Evolutionary conservation across 2,113 vertebrate genomes (phyloP), one percentile per base, ranked within the genome.

Genomic region (Ursus arctos): DNA sequence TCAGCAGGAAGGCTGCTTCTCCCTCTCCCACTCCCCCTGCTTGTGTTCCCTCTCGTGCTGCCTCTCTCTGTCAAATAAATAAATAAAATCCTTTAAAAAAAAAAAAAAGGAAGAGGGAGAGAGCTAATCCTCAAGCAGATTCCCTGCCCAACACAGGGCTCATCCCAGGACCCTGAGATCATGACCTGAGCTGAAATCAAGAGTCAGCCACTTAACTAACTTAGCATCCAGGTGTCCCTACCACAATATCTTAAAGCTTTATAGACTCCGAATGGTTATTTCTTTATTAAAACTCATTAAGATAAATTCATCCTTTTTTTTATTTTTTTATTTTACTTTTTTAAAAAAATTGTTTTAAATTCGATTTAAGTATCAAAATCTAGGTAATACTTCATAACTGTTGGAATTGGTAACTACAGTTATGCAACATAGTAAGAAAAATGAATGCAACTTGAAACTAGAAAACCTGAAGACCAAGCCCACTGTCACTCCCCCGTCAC

Each of bases 271-370:
- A 57, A 33, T 18, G 55, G 11, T 47, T 65, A 89, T 10, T 82
- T 3, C 7, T 55, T 94, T 77, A 71, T 72, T 51, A 77, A 95
- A 95, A 12, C 12, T 83, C 33, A 89, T 28, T 76, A 57, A 49
- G 7, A 89, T 26, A 94, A 40, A 24, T 14, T 65, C 43, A 31
- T 24, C 40, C 40, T 4, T 57, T 93, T 93, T n/a, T 67, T 49
- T 40, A 43, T 77, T 69, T 63, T n/a, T 67, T 67, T 18, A 67
- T 18, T 33, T 69, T 69, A 36, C 16, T 36, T 69, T 36, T 83
- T 63, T 7, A 26, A 51, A 91, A 69, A 91, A 69, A 77, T 63
- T 63, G 53, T 65, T 97, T 92, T 57, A 85, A 93, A 79, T 81
- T 65, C 74, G 19, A 72, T 36, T 76, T 43, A 67, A 82, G 43